Conservation (phyloP, 2,113 vertebrate genomes). For the Solea solea region DNA sequence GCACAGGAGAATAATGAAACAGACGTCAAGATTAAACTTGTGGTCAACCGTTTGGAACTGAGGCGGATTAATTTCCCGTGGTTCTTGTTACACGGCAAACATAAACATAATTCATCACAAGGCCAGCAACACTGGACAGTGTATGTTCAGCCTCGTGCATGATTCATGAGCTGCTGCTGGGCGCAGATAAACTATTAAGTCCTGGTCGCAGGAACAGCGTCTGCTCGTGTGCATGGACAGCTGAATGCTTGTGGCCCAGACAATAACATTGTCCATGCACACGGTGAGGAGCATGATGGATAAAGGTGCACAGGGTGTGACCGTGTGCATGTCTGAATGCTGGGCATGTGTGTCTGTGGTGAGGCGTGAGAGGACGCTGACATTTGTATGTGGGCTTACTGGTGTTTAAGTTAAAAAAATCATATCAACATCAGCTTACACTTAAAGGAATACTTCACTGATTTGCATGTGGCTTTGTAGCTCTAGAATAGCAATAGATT, state of each 20-base stretch:
- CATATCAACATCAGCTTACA: too few species aligned
- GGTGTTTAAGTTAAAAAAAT: not conserved
- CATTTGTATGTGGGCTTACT: not conserved
- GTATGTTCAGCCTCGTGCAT: constrained; percentile 23
- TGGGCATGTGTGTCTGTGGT: constrained; percentile 3
- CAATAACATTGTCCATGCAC: constrained; percentile 50
- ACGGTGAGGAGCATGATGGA: constrained; percentile 42
- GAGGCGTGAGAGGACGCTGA: not conserved
- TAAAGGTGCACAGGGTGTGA: constrained; percentile 8
- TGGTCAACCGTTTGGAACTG: constrained; percentile 20
- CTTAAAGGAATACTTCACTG: too few species aligned
- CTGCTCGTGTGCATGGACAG: constrained; percentile 50
- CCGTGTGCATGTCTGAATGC: constrained; percentile 18
- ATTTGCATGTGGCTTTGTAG: too few species aligned
- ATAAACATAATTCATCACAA: constrained; percentile 58
- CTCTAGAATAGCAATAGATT: too few species aligned
- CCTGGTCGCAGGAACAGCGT: constrained; percentile 40
- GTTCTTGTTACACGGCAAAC: constrained; percentile 24
- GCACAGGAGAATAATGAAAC: not conserved
- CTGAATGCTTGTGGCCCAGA: constrained; percentile 46
- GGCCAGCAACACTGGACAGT: not conserved
- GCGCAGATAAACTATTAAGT: constrained; percentile 53
- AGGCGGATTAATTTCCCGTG: constrained; percentile 22
- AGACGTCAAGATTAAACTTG: constrained; percentile 8
- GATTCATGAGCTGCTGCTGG: constrained; percentile 58